Evolutionary conservation across 2,113 vertebrate genomes (phyloP).

Genomic region (Ginglymostoma cirratum): DNA sequence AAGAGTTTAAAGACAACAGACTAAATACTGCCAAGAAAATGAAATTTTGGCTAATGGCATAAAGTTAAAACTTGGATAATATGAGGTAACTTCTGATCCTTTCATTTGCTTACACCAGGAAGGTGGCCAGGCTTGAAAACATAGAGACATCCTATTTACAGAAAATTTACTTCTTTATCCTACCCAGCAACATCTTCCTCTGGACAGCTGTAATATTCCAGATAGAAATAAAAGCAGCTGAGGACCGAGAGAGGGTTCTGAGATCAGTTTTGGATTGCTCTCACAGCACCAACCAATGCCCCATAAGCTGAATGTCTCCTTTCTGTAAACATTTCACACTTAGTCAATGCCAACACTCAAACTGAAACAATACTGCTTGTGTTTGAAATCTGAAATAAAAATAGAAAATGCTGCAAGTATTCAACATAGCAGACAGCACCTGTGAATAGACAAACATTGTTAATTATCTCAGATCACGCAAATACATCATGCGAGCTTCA

Average conservation of each 20-base stretch:
- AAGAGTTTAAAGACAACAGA: neutral
- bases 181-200: neutral
- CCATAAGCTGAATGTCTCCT: too few relatives aligned
- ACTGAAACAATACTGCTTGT: neutral
- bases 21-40: neutral
- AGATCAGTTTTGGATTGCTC: neutral
- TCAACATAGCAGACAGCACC: too few relatives aligned
- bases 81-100: neutral
- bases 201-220: neutral
- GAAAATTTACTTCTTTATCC: neutral
- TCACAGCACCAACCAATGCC: too few relatives aligned
- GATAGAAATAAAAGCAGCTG: neutral
- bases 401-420: neutral
- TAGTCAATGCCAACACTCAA: neutral
- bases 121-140: neutral
- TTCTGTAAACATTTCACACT: neutral
- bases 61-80: neutral
- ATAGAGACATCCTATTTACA: neutral
- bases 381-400: neutral
- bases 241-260: neutral
- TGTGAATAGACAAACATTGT: too few relatives aligned
- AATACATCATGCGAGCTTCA: too few relatives aligned
- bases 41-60: neutral
- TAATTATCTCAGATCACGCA: neutral
- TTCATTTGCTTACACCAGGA: neutral